Evolutionary conservation across 2,797 vertebrate genomes (phyloP).

Genomic region (Gadopsis bispinosus): DNA sequence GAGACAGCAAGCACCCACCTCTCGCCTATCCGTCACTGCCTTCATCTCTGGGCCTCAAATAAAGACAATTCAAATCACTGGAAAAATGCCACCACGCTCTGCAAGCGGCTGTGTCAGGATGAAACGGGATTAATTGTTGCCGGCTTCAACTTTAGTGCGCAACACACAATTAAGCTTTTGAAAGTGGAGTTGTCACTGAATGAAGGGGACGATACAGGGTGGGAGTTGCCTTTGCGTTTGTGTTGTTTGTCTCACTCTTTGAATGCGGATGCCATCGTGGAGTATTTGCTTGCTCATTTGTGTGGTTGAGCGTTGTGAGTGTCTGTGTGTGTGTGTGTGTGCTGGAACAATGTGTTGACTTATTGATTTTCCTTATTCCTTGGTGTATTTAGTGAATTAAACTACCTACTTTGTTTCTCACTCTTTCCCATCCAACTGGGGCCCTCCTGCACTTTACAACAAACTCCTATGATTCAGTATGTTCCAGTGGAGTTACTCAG

Average conservation of each 20-base stretch:
- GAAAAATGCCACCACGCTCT: not conserved
- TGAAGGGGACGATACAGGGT: constrained; percentile 29
- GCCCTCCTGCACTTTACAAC: constrained; percentile 11
- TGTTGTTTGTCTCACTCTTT: constrained; percentile 15
- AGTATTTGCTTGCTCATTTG: constrained; percentile 37
- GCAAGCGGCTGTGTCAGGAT: constrained; percentile 27
- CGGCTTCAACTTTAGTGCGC: constrained; percentile 4
- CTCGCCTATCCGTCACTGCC: constrained; percentile 23
- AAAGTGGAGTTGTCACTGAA: constrained; percentile 40
- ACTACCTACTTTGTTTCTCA: constrained; percentile 44
- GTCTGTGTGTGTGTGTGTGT: constrained; percentile 8
- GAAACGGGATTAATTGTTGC: constrained; percentile 36
- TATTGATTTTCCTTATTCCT: constrained; percentile 43
- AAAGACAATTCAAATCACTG: constrained; percentile 38
- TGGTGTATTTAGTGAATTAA: constrained; percentile 56
- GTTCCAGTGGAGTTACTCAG: not conserved
- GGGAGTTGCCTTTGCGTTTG: constrained; percentile 41
- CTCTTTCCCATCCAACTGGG: constrained; percentile 24
- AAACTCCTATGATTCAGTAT: constrained; percentile 15
- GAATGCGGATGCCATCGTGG: constrained; percentile 20
- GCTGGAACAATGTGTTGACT: no score
- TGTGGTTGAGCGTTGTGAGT: constrained; percentile 20
- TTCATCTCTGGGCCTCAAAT: constrained; percentile 24
- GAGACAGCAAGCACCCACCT: constrained; percentile 30
- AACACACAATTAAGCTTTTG: constrained; percentile 38